These are phyloP conservation scores for Eolophus roseicapilla DNA, from an alignment of 2,113 vertebrate genomes.

Conservation along the genomic window DNA sequence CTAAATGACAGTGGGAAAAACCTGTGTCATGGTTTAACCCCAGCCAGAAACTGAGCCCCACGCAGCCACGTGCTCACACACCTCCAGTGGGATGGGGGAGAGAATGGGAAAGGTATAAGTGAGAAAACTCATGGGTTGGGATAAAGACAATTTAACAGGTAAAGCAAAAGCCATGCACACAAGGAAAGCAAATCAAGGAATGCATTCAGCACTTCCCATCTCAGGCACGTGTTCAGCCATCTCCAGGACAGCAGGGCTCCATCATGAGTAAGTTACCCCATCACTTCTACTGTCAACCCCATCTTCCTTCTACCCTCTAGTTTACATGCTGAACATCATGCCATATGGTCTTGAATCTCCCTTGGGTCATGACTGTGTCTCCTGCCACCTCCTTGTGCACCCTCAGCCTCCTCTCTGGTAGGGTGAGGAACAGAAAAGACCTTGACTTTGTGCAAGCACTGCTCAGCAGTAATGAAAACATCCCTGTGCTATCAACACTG, in stretches of 20 bases:
- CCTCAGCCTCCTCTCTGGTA: too few relatives aligned
- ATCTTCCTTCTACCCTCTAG: neutral
- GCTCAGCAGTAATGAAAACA: fast-evolving
- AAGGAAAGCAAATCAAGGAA: neutral
- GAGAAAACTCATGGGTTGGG: neutral
- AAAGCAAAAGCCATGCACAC: neutral
- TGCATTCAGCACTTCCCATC: neutral
- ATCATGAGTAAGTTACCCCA: neutral
- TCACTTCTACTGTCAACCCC: neutral
- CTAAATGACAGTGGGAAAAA: neutral
- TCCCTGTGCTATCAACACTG: neutral
- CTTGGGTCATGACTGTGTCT: too few relatives aligned
- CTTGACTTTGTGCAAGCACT: neutral
- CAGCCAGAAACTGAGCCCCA: neutral
- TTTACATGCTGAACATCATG: neutral
- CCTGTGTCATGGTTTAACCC: neutral
- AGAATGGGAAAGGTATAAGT: neutral
- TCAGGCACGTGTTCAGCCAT: neutral
- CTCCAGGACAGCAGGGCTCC: neutral
- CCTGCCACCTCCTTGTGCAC: neutral
- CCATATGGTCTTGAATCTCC: neutral
- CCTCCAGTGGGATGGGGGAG: neutral
- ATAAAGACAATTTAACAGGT: neutral
- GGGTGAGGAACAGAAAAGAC: too few relatives aligned
- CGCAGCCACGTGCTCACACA: neutral